Conservation (phyloP, 1,140 invertebrate genomes). For the Drosophila repletoides region DNA sequence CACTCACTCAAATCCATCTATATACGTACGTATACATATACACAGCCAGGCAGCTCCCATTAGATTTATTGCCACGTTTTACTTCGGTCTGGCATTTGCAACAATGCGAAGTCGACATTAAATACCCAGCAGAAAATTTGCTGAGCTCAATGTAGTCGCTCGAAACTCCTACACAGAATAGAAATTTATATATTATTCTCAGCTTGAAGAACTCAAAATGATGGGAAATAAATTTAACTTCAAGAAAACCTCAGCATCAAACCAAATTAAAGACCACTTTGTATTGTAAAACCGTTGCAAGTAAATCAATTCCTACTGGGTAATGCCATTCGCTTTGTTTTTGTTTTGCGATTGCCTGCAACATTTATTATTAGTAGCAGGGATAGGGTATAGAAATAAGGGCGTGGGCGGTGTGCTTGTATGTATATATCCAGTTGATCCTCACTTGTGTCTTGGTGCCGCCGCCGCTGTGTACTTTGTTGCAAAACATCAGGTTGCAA, state of each 20-base stretch:
- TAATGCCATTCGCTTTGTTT: conserved; percentile 9
- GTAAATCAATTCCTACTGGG: too few species aligned
- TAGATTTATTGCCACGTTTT: conserved; percentile 81
- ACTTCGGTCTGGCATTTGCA: conserved; percentile 66
- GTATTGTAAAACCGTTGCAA: too few species aligned
- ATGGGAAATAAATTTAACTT: too few species aligned
- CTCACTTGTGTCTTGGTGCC: conserved; percentile 46
- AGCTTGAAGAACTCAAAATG: too few species aligned
- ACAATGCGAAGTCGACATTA: conserved; percentile 29
- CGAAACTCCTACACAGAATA: too few species aligned
- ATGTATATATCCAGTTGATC: conserved; percentile 12
- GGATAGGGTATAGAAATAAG: conserved; percentile 20
- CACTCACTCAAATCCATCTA: conserved; percentile 8
- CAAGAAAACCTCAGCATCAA: too few species aligned
- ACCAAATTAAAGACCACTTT: too few species aligned
- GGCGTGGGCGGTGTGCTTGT: conserved; percentile 11
- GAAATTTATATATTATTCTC: too few species aligned
- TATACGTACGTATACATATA: too few species aligned
- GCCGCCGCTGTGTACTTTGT: conserved; percentile 26
- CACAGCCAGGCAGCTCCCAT: conserved; percentile 54
- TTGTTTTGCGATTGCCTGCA: conserved; percentile 39
- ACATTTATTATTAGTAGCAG: conserved; percentile 38
- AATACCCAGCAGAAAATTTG: too few species aligned
- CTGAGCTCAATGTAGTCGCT: too few species aligned
- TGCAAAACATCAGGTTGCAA: conserved; percentile 60